These are phyloP conservation scores for Misgurnus mizolepis DNA, from an alignment of 2,113 vertebrate species.

Conservation along the genomic window DNA sequence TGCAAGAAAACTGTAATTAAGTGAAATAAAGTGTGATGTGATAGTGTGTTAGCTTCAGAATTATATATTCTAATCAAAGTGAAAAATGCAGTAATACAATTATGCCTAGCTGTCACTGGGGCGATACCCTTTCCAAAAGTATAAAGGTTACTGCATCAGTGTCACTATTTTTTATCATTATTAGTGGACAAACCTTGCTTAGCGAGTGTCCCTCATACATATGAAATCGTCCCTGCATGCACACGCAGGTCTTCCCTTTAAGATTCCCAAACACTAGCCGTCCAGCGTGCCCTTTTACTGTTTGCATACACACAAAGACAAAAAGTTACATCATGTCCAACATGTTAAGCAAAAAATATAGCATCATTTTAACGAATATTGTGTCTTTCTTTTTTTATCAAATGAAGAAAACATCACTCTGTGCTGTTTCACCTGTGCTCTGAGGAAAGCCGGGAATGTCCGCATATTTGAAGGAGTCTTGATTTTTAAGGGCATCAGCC, in stretches of 20 bases:
- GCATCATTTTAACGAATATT: too few species aligned
- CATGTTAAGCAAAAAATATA: too few species aligned
- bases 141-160: too few species aligned
- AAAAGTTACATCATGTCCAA: conserved; percentile 36
- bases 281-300: conserved; percentile 78
- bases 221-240: conserved; percentile 85
- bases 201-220: conserved; percentile 82
- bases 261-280: conserved; percentile 77
- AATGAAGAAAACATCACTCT: background rate
- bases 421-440: conserved; percentile 75
- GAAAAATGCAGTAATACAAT: background rate
- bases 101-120: too few species aligned
- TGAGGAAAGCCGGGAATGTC: conserved; percentile 81
- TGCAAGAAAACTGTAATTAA: too few species aligned
- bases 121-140: too few species aligned
- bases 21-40: too few species aligned
- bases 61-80: background rate
- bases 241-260: conserved; percentile 78
- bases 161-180: too few species aligned
- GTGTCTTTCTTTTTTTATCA: background rate
- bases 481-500: conserved; percentile 72
- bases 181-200: conserved; percentile 67
- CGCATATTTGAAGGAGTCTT: conserved; percentile 72
- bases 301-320: conserved; percentile 24
- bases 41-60: too few species aligned